Conservation (phyloP, 2,888 invertebrate genomes). For the Pollenia griseotomentosa region DNA sequence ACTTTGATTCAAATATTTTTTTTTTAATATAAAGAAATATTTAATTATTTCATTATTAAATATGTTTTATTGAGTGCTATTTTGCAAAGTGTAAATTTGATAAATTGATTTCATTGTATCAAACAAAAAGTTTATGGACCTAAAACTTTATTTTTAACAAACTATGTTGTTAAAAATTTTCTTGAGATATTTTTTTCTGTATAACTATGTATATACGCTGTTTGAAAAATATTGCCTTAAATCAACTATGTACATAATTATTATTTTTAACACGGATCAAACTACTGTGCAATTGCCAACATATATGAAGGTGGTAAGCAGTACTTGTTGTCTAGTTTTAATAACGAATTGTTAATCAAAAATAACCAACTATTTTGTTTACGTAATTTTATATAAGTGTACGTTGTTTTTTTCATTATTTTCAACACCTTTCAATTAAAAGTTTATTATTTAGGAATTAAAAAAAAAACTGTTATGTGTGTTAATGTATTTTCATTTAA, state of each 20-base stretch:
- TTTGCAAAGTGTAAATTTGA: too few species aligned
- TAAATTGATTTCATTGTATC: too few species aligned
- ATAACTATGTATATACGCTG: too few species aligned
- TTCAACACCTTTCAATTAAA: conserved; percentile 63
- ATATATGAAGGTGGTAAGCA: conserved; percentile 45
- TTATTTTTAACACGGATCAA: background rate
- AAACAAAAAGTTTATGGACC: too few species aligned
- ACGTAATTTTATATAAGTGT: conserved; percentile 51
- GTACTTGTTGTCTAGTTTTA: conserved; percentile 30
- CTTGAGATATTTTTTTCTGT: too few species aligned
- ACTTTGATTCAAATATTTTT: too few species aligned
- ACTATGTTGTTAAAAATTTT: too few species aligned
- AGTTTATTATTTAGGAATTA: conserved; percentile 17
- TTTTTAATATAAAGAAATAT: too few species aligned
- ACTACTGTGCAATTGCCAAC: conserved; percentile 44
- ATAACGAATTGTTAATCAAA: conserved; percentile 49
- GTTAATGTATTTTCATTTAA: conserved; percentile 1
- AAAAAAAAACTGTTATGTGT: conserved; percentile 29
- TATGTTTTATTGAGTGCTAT: too few species aligned
- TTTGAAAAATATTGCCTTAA: background rate
- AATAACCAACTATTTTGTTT: conserved; percentile 59
- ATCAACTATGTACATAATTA: background rate
- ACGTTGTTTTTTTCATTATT: conserved; percentile 45
- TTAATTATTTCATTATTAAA: too few species aligned
- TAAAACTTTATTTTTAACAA: too few species aligned